Evolutionary conservation across 53 echinoderm and acorn worm genomes (phyloP).

Genomic region (Paracentrotus lividus): DNA sequence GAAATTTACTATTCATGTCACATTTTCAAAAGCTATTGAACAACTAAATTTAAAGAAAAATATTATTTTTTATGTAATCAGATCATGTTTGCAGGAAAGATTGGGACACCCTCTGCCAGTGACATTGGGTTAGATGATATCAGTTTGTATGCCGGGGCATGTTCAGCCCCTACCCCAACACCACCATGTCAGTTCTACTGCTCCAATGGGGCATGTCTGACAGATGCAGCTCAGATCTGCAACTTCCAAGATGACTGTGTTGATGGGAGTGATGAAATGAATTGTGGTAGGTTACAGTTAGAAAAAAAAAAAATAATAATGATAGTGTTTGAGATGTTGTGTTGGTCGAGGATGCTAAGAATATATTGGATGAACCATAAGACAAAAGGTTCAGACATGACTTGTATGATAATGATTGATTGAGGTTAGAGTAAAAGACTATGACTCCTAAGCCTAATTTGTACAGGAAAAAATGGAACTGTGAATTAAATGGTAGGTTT

Average conservation of each 20-base stretch:
- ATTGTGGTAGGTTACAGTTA: slow-evolving; percentile 79
- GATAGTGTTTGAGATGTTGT: background rate
- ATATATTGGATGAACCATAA: too few relatives aligned
- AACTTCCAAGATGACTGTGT: slow-evolving; percentile 88
- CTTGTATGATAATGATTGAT: too few relatives aligned
- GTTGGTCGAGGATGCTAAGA: background rate
- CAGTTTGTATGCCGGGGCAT: slow-evolving; percentile 76
- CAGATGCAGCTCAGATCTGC: slow-evolving; percentile 74
- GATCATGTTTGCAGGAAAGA: slow-evolving; percentile 86
- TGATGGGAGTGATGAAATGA: slow-evolving; percentile 84
- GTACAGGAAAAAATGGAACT: too few relatives aligned
- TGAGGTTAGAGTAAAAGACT: too few relatives aligned
- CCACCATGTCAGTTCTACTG: slow-evolving; percentile 91
- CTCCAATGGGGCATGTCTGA: slow-evolving; percentile 72
- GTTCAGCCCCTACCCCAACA: slow-evolving; percentile 82
- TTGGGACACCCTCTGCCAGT: slow-evolving; percentile 77
- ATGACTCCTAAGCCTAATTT: too few relatives aligned
- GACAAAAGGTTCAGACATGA: too few relatives aligned
- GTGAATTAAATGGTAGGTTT: too few relatives aligned
- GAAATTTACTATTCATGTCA: too few relatives aligned
- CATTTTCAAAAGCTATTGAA: too few relatives aligned
- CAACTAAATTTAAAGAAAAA: too few relatives aligned
- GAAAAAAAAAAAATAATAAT: too few relatives aligned
- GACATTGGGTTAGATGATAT: slow-evolving; percentile 93
- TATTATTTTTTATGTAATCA: background rate